Evolutionary conservation across 2,888 invertebrate species (phyloP).

Genomic region (Aleiodes alternator): DNA sequence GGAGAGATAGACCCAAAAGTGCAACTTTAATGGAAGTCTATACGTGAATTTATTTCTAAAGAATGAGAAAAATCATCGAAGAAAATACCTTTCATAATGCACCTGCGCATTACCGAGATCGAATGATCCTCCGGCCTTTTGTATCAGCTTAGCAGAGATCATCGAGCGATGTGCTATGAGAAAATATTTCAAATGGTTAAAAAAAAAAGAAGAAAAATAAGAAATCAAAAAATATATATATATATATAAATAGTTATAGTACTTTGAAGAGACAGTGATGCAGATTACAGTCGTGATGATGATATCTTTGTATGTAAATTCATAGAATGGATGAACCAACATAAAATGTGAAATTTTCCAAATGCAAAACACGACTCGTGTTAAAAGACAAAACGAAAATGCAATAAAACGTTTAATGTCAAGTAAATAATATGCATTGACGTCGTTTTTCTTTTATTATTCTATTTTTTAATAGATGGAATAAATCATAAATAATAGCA

Average conservation of each 20-base stretch:
- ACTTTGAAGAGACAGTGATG: conserved; percentile 27
- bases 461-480: no score
- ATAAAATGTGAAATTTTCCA: conserved; percentile 16
- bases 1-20: no score
- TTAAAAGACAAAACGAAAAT: conserved; percentile 24
- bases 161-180: conserved; percentile 85
- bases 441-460: no score
- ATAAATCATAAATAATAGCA: no score
- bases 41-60: not conserved
- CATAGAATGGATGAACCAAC: conserved; percentile 12
- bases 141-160: conserved; percentile 86
- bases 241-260: conserved; percentile 21
- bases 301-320: conserved; percentile 34
- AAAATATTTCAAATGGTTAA: conserved; percentile 37
- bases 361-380: conserved; percentile 27
- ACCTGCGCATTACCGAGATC: conserved; percentile 91
- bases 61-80: not conserved
- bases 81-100: conserved; percentile 87
- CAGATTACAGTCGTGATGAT: conserved; percentile 25
- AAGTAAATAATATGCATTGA: conserved; percentile 23
- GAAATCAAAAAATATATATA: conserved; percentile 28
- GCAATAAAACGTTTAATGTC: conserved; percentile 34
- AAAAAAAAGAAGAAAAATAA: conserved; percentile 45
- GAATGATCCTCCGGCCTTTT: conserved; percentile 79
- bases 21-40: not conserved